phyloP scores from a whole-genome alignment of 1,140 invertebrate genomes.

The Drosophila pachea region DNA sequence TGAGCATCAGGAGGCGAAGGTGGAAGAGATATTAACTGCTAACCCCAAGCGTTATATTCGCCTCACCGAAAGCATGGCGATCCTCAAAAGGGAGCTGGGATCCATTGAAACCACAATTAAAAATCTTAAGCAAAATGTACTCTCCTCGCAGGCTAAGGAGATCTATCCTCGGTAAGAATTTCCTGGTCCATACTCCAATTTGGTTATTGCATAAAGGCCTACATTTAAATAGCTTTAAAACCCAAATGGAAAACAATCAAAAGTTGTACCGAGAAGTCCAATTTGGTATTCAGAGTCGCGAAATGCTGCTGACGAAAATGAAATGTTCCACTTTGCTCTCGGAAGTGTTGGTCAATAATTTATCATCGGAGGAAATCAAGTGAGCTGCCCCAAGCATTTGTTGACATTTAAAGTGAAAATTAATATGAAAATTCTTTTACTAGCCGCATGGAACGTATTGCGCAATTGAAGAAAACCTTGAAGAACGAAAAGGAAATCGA shows the following conservation, averaged over 20 bases:
- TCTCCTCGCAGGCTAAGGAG: conserved; percentile 7
- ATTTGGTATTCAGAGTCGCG: conserved; percentile 53
- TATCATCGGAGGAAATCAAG: conserved; percentile 68
- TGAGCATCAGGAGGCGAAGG: not conserved
- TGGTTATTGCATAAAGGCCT: not conserved
- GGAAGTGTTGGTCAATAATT: conserved; percentile 65
- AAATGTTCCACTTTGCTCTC: conserved; percentile 62
- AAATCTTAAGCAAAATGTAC: not conserved
- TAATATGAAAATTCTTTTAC: not conserved
- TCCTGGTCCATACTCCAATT: not conserved
- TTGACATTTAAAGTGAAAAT: not conserved
- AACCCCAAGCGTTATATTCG: conserved; percentile 60
- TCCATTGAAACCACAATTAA: not conserved
- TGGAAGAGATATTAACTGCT: conserved; percentile 10
- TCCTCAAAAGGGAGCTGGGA: not conserved
- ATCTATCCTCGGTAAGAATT: conserved; percentile 3
- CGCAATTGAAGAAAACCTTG: conserved; percentile 46
- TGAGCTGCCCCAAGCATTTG: conserved; percentile 21
- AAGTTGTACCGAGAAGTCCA: conserved; percentile 65
- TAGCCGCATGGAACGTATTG: conserved; percentile 60
- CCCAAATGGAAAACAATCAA: conserved; percentile 70
- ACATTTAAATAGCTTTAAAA: too few relatives aligned
- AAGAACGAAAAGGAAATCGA: conserved; percentile 43
- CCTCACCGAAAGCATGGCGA: conserved; percentile 34
- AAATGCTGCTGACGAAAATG: conserved; percentile 60